These are phyloP conservation scores for Vanacampus margaritifer DNA, from an alignment of 2,113 vertebrate genomes.

Conservation along the genomic window DNA sequence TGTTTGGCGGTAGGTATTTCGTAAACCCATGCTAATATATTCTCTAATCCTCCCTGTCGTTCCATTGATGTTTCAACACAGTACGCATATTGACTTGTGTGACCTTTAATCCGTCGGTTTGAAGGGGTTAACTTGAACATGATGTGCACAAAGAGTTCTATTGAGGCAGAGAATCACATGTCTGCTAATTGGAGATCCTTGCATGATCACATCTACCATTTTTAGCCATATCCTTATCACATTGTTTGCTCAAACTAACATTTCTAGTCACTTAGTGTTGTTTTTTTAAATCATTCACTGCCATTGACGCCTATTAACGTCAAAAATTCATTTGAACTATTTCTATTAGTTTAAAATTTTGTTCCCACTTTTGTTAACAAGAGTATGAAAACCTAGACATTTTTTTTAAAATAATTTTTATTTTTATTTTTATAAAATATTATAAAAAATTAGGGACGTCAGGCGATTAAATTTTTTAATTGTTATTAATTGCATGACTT, in stretches of 20 bases:
- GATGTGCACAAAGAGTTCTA: slow-evolving; percentile 30
- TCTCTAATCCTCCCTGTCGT: slow-evolving; percentile 38
- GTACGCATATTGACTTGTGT: slow-evolving; percentile 17
- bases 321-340: no score
- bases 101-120: slow-evolving; percentile 27
- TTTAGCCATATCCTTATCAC: neutral
- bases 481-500: no score
- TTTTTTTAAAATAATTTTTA: no score
- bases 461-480: no score
- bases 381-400: no score
- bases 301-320: no score
- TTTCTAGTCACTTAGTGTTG: slow-evolving; percentile 1
- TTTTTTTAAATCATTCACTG: neutral
- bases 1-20: slow-evolving; percentile 35
- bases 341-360: no score
- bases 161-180: slow-evolving; percentile 29
- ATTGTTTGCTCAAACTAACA: neutral
- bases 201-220: slow-evolving; percentile 5
- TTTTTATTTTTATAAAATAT: no score
- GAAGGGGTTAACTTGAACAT: slow-evolving; percentile 23
- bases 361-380: no score
- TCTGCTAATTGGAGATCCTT: slow-evolving; percentile 4
- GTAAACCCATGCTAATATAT: slow-evolving; percentile 32
- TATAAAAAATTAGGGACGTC: no score
- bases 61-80: slow-evolving; percentile 36